Percentiles rank a stretch among this genome's conserved stretches.
Conservation (phyloP, 2,888 invertebrate genomes). For the Eledone cirrhosa region DNA sequence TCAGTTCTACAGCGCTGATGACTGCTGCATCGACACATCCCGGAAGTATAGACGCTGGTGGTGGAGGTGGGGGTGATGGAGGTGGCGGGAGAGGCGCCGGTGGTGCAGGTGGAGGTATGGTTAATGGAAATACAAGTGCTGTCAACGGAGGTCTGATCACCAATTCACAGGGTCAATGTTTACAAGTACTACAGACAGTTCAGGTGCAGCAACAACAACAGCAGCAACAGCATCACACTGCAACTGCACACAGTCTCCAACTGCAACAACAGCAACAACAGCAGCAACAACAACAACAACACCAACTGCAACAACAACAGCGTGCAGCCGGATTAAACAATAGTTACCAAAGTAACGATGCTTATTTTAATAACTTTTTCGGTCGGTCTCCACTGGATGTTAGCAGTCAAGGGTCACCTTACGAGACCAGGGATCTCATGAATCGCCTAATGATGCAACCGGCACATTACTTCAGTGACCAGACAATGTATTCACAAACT, state of each 20-base stretch:
- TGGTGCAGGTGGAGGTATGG: not conserved
- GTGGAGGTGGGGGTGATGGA: not conserved
- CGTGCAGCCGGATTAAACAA: not conserved
- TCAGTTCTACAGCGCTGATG: not conserved
- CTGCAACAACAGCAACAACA: not conserved
- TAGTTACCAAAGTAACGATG: not conserved
- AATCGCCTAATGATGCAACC: not conserved
- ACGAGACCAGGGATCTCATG: constrained; percentile 4
- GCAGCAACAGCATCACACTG: too few species aligned
- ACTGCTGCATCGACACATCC: not conserved
- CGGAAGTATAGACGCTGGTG: constrained; percentile 5
- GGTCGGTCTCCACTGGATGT: not conserved
- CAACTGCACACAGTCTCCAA: not conserved
- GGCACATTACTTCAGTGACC: constrained; percentile 1
- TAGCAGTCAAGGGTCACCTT: not conserved
- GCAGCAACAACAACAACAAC: not conserved
- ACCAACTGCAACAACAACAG: not conserved
- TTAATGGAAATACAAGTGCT: not conserved
- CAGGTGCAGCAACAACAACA: not conserved
- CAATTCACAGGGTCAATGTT: constrained; percentile 21
- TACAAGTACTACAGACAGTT: constrained; percentile 16
- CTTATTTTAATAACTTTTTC: constrained; percentile 8
- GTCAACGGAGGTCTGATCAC: constrained; percentile 5
- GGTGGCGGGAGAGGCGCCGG: not conserved
- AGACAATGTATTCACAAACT: not conserved